Evolutionary conservation across 2,113 vertebrate genomes (phyloP).

Genomic region (Antigone vipio): DNA sequence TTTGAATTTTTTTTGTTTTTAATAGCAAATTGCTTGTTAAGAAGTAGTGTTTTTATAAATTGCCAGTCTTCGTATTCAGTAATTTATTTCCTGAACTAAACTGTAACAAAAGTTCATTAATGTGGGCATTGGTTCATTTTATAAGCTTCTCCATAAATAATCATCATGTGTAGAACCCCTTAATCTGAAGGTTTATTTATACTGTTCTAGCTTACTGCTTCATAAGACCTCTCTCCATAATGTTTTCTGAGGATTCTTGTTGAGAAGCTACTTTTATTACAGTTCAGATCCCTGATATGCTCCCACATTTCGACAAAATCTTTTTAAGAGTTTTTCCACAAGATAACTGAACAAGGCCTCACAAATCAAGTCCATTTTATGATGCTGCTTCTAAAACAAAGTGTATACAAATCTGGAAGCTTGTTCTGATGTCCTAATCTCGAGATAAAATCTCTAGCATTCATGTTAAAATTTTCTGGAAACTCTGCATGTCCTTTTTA

Average conservation of each 20-base stretch:
- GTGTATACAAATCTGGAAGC: not conserved
- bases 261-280: not conserved
- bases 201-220: not conserved
- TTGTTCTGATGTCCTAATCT: not conserved
- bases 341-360: not conserved
- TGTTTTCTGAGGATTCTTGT: not conserved
- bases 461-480: not conserved
- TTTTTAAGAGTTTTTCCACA: not conserved
- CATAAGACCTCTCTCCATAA: not conserved
- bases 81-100: not conserved
- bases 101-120: not conserved
- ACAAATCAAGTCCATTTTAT: not conserved
- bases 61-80: not conserved
- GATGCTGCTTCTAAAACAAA: not conserved
- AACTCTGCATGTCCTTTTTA: not conserved
- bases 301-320: not conserved
- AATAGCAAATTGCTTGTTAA: not conserved
- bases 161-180: not conserved
- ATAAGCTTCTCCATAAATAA: not conserved
- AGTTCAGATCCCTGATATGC: not conserved
- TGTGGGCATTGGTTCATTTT: not conserved
- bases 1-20: not conserved
- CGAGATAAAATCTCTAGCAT: not conserved
- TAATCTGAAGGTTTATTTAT: not conserved
- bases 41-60: not conserved